A percentile compares a stretch with the other conserved stretches of the same genome.
phyloP scores from a whole-genome alignment of 2,888 invertebrate species.

The Chesias legatella region DNA sequence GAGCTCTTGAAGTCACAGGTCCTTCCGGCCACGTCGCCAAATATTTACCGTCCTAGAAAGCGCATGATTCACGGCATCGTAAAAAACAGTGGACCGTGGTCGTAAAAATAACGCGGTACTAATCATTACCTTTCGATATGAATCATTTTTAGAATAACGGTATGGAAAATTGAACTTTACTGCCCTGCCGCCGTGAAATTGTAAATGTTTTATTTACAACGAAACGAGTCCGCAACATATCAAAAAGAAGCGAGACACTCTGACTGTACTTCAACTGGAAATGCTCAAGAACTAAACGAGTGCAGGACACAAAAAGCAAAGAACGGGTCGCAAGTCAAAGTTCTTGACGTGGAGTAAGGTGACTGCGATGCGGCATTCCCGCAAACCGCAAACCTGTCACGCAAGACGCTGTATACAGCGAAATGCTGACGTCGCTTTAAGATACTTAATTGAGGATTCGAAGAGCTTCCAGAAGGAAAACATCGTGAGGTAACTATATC shows the following conservation, averaged over 20 bases:
- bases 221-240: conserved; percentile 11
- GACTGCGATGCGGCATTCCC: neutral
- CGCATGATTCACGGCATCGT: conserved; percentile 22
- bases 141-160: conserved; percentile 6
- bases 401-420: no score
- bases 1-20: no score
- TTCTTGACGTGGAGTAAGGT: neutral
- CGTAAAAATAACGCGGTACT: conserved; percentile 17
- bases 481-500: no score
- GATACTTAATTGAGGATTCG: no score
- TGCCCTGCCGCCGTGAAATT: no score
- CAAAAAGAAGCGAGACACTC: conserved; percentile 21
- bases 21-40: no score
- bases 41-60: conserved; percentile 12
- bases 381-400: no score
- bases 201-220: conserved; percentile 1
- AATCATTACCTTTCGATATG: conserved; percentile 13
- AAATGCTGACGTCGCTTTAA: no score
- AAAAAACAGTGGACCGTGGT: conserved; percentile 17
- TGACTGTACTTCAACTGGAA: conserved; percentile 24
- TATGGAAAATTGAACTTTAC: no score
- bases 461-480: no score
- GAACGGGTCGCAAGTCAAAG: conserved; percentile 18
- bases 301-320: conserved; percentile 18
- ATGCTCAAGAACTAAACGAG: conserved; percentile 27